A percentile compares a stretch with the other conserved stretches of the same genome.
Conservation (phyloP, 2,888 invertebrate genomes). For the Geotrupes spiniger region DNA sequence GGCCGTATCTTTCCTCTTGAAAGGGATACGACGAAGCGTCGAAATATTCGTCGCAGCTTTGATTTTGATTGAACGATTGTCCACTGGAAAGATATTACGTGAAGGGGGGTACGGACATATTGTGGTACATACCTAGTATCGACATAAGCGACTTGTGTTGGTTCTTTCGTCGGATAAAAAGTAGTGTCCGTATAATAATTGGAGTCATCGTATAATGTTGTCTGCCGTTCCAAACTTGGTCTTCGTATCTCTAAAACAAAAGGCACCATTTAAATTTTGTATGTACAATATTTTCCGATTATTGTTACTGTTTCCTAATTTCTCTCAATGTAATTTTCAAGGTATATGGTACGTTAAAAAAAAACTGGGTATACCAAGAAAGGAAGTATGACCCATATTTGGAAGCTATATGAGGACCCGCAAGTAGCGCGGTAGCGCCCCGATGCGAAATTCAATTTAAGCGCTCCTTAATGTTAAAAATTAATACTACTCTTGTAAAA, state of each 20-base stretch:
- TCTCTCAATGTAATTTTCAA: no score
- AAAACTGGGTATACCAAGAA: no score
- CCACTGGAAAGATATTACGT: conserved; percentile 47
- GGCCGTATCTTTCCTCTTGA: conserved; percentile 59
- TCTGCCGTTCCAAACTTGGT: conserved; percentile 78
- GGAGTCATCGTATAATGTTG: conserved; percentile 74
- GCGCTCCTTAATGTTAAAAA: no score
- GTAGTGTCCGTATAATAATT: conserved; percentile 55
- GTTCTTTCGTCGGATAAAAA: conserved; percentile 45
- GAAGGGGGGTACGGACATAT: neutral
- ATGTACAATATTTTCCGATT: neutral
- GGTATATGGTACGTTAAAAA: no score
- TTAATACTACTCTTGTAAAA: no score
- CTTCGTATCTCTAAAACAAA: conserved; percentile 51
- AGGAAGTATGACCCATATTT: no score
- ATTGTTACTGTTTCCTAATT: no score
- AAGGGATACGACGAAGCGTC: conserved; percentile 63
- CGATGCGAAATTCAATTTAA: no score
- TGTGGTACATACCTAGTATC: conserved; percentile 35
- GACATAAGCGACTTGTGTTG: conserved; percentile 42
- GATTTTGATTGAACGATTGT: conserved; percentile 51
- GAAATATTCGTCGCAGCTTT: conserved; percentile 65
- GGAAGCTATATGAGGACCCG: no score
- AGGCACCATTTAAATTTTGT: no score
- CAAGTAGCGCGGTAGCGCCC: no score